These are phyloP conservation scores for Clupea harengus DNA, from an alignment of 2,113 vertebrate genomes.

Conservation along the genomic window DNA sequence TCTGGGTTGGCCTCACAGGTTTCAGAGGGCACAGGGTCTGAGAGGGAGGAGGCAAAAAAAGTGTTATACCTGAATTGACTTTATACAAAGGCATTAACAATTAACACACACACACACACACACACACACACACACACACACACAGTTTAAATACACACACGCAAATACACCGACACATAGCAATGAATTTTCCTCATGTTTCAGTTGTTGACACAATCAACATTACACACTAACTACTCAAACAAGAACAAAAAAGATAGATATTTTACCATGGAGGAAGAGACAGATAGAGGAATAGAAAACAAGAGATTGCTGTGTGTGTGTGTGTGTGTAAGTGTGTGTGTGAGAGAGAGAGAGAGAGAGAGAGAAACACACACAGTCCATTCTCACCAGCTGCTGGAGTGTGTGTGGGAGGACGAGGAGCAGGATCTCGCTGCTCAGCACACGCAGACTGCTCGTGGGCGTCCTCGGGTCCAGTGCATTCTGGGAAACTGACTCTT, in stretches of 20 bases:
- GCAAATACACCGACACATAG: not conserved
- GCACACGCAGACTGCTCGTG: conserved; percentile 62
- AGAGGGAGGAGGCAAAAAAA: not conserved
- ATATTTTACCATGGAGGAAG: not conserved
- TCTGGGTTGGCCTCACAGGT: conserved; percentile 27
- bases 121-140: not conserved
- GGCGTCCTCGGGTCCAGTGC: conserved; percentile 56
- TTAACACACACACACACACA: conserved; percentile 19
- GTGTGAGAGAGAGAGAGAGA: too few species aligned
- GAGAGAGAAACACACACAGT: not conserved
- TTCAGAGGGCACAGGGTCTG: conserved; percentile 10
- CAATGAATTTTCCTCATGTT: not conserved
- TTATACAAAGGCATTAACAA: not conserved
- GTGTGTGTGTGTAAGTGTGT: not conserved
- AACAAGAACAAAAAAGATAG: not conserved
- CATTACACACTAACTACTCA: not conserved
- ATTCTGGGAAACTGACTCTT: conserved; percentile 47
- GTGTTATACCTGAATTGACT: not conserved
- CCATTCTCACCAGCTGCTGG: conserved; percentile 54
- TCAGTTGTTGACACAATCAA: not conserved
- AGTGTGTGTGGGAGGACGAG: conserved; percentile 62
- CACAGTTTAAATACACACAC: not conserved
- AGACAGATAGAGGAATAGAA: conserved; percentile 17
- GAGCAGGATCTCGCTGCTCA: conserved; percentile 52
- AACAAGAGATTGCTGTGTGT: not conserved